Evolutionary conservation across 2,888 invertebrate genomes (phyloP), one percentile per base, ranked within the genome.

Genomic region (Napeogenes inachia): DNA sequence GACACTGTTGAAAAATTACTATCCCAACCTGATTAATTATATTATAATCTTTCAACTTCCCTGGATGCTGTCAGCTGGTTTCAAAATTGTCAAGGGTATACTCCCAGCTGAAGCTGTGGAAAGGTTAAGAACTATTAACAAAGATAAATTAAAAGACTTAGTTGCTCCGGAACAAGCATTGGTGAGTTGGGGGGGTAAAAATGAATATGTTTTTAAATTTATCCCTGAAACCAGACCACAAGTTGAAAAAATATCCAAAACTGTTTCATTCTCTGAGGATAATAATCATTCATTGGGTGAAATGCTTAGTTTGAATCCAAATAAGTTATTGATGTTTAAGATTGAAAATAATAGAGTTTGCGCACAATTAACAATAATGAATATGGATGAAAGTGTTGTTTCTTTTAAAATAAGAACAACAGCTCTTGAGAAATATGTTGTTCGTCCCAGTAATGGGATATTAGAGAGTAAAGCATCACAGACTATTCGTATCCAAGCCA

Each of bases 31-130:
- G 75, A 83, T 96, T 68, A 97, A 96, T 74, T 95, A 96, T 76
- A 95, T 97, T 71, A 89, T 97, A 63, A 94, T 97, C 56, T 96
- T 92, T 80, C 96, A 97, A 80, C 94, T 97, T 94, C 95, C 97
- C 3, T 98, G 97, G 97, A 92, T 97, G 38, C 85, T 97, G 65
- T 95, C 94, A 81, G 95, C 97, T 71, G 95, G 95, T 13, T 97
- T 97, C 87, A 96, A 94, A 85, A 92, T 97, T 60, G 94, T 97
- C 54, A 97, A 96, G 83, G 88, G 93, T 2, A 93, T 96, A 92
- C 82, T 98, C 64, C 96, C 96, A 32, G 93, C 95, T 32, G 95
- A 95, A 80, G 96, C 96, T 54, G 94, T 96, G 47, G 94, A 95
- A 75, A 93, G 94, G 84, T 94, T 97, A 70, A 95, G 96, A 81